Conservation (phyloP, 1,140 invertebrate species). For the Catajapyx aquilonaris region DNA sequence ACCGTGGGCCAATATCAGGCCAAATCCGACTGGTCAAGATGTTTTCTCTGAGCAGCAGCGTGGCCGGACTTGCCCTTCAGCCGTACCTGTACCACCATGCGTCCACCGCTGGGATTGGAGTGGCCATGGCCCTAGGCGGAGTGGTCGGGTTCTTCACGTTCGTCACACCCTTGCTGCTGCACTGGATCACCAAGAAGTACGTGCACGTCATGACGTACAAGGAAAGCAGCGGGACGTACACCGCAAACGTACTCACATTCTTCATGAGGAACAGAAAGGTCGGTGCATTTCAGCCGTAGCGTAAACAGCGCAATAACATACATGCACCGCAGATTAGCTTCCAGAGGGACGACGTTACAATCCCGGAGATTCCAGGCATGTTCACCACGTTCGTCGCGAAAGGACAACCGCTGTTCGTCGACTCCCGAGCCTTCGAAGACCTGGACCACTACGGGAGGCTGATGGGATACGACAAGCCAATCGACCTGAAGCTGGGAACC, state of each 20-base stretch:
- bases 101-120: constrained; percentile 24
- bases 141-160: constrained; percentile 58
- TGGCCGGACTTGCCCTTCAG: constrained; percentile 40
- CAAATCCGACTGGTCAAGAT: constrained; percentile 51
- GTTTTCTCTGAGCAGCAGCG: constrained; percentile 56
- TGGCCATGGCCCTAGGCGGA: constrained; percentile 34
- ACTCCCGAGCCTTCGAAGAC: constrained; percentile 40
- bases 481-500: constrained; percentile 52
- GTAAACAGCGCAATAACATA: no score
- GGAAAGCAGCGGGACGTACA: constrained; percentile 32
- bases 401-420: constrained; percentile 49
- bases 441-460: constrained; percentile 53
- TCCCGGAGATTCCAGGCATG: constrained; percentile 56
- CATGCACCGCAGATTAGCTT: constrained; percentile 48
- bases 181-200: constrained; percentile 68
- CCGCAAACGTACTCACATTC: constrained; percentile 42
- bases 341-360: constrained; percentile 44
- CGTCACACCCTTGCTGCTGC: constrained; percentile 57
- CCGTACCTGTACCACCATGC: constrained; percentile 44
- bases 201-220: constrained; percentile 34
- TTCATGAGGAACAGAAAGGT: constrained; percentile 39
- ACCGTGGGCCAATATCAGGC: constrained; percentile 36
- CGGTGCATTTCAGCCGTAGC: no score
- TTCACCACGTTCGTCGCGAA: constrained; percentile 56
- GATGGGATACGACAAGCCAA: constrained; percentile 77